Base-by-base conservation (phyloP, 2,113 vertebrate genomes). In the Copsychus sechellarum region DNA sequence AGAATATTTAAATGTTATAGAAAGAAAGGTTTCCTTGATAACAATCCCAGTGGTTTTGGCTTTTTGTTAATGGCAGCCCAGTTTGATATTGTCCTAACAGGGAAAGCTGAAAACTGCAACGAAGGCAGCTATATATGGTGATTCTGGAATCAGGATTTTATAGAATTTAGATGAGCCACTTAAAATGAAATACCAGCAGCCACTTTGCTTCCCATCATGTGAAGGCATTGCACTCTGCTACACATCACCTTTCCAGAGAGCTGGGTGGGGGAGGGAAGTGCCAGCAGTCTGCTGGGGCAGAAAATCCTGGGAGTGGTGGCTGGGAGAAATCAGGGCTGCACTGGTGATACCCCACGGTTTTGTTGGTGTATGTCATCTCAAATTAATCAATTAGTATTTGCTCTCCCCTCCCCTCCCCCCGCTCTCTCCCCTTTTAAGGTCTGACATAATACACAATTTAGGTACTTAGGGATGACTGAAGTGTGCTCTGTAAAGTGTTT, bases 321-420 rank as follows among this genome's bases (percentile, higher is more conserved):
- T 79, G 74, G 24, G 21, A 62, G 26, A 34, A 76, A 42, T 36
- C 48, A 70, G 86, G n/a, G 20, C 26, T 47, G 15, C 40, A 14
- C 6, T 74, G 40, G 51, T 71, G 38, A 54, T 47, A 58, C 24
- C 2, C 13, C 36, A 36, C 2, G 6, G 28, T 62, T 89, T 89
- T 74, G 8, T n/a, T 51, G 26, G 17, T 45, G 19, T 48, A 12
- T 45, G 36, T 40, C 24, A 81, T 71, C 38, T 48, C 38, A 65
- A 53, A 53, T 51, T 14, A 47, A n/a, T 53, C 64, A 78, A 40
- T 36, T 74, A 62, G 9, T 45, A 21, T 61, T 87, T 67, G 11
- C 8, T 36, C 10, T 26, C 0, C 38, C 20, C 12, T 5, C 43
- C 5, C 0, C 29, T 8, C 4, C 2, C 1, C 1, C 60, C 3